Percentiles rank a stretch among this genome's conserved stretches.
Conservation (phyloP, 2,888 invertebrate genomes). For the Lobophora halterata region DNA sequence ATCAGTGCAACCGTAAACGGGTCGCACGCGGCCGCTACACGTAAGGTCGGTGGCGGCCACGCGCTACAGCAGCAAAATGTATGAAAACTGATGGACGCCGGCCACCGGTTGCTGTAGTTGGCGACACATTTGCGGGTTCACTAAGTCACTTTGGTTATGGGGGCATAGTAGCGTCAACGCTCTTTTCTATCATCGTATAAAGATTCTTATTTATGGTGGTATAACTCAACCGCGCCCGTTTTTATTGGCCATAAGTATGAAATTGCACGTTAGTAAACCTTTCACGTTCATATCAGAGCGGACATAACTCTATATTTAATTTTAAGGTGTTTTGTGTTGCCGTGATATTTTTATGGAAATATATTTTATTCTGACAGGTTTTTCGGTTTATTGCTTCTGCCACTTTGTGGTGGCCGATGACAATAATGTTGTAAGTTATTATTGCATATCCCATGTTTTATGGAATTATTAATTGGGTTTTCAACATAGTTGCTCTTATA, state of each 20-base stretch:
- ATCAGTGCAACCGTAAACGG: too few species aligned
- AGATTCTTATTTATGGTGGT: conserved; percentile 30
- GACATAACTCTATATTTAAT: conserved; percentile 70
- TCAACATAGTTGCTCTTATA: conserved; percentile 1
- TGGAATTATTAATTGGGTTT: background rate
- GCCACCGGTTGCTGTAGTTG: too few species aligned
- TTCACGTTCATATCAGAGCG: conserved; percentile 67
- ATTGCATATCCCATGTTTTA: conserved; percentile 13
- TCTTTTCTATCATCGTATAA: conserved; percentile 63
- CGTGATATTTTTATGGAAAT: conserved; percentile 70
- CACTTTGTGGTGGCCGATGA: conserved; percentile 53
- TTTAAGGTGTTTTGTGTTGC: conserved; percentile 64
- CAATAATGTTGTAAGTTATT: conserved; percentile 34
- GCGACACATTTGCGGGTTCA: too few species aligned
- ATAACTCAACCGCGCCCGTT: conserved; percentile 54
- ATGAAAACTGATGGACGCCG: too few species aligned
- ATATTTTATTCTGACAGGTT: conserved; percentile 54
- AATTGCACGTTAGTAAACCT: conserved; percentile 72
- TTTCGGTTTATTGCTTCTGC: conserved; percentile 60
- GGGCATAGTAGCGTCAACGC: too few species aligned
- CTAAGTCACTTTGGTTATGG: too few species aligned
- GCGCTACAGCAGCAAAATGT: too few species aligned
- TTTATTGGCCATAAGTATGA: conserved; percentile 75
- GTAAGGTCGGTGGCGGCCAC: too few species aligned
- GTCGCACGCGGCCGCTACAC: too few species aligned